Evolutionary conservation across 2,888 invertebrate species (phyloP), one percentile per base, ranked within the genome.

Genomic region (Parapristionchus giblindavisi): DNA sequence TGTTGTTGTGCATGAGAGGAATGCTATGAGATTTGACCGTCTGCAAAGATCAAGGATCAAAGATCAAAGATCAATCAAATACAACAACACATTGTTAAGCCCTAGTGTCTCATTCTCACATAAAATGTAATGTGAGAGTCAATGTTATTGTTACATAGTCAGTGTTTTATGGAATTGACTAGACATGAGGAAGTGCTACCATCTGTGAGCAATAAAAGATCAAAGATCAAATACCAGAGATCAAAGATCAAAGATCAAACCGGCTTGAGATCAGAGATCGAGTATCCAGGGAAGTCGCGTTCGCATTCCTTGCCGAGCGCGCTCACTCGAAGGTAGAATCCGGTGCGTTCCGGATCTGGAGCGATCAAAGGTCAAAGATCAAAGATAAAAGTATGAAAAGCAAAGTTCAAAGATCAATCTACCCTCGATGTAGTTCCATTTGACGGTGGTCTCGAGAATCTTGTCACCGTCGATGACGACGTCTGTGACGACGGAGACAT

Each of bases 281-380:
- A 84, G 56, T 81, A 84, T 21, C 84, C 84, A 21, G 79, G 80
- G 66, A 84, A 84, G 60, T 77, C 75, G 36, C 79, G 74, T 56
- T 82, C 78, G 56, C 84, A 84, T 8, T 77, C 71, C 6, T 65
- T 40, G 27, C 78, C 80, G 5, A 78, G 48, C 0, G 84, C 83
- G 3, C 76, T 77, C 43, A 80, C 78, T 17, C 79, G 77, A 17
- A 84, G 63, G 43, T 81, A 83, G 76, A 82, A 84, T 0, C 81
- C 82, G 21, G 80, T 79, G 34, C 84, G 75, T 24, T 75, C 77
- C 27, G 56, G 11, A 54, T 84, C 84, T 84, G 68, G 63, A 77
- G 54, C 27, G 11, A 8, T 21, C 29, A n/a, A n/a, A n/a, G 8
- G 6, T 54, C n/a, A 14, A 8, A 14, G 11, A 43, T 14, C 43